Conservation (phyloP, 2,888 invertebrate genomes). For the Bugula neritina region DNA sequence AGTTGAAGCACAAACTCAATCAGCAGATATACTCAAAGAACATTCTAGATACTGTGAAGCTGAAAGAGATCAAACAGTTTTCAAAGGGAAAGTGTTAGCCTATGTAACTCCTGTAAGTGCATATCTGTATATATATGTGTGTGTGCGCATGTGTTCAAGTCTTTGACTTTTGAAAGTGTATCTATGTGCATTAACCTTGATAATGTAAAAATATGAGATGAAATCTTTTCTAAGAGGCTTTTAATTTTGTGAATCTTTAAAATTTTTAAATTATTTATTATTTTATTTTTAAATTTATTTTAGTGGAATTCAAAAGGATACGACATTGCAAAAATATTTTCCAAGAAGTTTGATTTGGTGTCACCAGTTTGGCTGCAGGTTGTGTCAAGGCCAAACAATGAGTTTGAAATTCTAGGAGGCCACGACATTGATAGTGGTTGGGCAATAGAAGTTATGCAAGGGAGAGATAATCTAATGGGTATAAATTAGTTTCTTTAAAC, state of each 20-base stretch:
- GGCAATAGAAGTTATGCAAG: slow-evolving; percentile 33
- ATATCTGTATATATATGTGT: neutral
- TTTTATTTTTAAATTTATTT: slow-evolving; percentile 40
- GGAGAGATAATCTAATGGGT: slow-evolving; percentile 33
- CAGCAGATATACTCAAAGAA: slow-evolving; percentile 70
- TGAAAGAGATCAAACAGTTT: slow-evolving; percentile 61
- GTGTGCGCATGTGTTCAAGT: no score
- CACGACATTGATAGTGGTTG: slow-evolving; percentile 75
- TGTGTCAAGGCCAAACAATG: slow-evolving; percentile 57
- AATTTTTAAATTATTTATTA: no score
- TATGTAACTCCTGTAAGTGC: slow-evolving; percentile 80
- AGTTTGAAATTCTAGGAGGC: slow-evolving; percentile 52
- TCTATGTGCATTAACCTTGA: no score
- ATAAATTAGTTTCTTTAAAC: no score
- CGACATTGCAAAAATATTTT: slow-evolving; percentile 82
- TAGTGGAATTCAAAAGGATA: slow-evolving; percentile 95
- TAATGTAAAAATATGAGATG: no score
- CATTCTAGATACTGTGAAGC: slow-evolving; percentile 70
- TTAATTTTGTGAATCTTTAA: no score
- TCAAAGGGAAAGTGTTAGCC: slow-evolving; percentile 72
- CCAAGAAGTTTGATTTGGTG: slow-evolving; percentile 75
- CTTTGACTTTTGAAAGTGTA: no score
- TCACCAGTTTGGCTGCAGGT: slow-evolving; percentile 94
- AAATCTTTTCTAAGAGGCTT: no score
- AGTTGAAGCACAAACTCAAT: slow-evolving; percentile 63